phyloP scores from a whole-genome alignment of 2,888 invertebrate species.

The Ptilodon capucinus region DNA sequence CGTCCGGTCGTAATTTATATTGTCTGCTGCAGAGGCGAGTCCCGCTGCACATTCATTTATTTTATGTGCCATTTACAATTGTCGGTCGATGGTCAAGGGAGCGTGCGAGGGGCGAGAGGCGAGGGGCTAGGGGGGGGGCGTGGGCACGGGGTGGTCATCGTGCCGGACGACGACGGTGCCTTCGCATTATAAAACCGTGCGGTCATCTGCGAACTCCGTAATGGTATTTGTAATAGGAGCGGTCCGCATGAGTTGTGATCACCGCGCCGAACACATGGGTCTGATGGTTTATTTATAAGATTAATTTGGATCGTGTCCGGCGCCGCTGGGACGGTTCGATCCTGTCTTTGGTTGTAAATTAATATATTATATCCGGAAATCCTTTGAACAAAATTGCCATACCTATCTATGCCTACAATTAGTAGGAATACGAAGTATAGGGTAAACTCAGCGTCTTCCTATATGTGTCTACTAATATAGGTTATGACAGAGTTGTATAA shows the following conservation, averaged over 20 bases:
- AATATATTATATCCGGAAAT: conserved; percentile 16
- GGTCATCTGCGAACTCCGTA: conserved; percentile 81
- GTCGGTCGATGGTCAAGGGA: conserved; percentile 84
- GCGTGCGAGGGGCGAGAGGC: conserved; percentile 56
- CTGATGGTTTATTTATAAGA: conserved; percentile 72
- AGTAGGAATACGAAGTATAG: no score
- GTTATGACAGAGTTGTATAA: no score
- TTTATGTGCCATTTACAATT: conserved; percentile 84
- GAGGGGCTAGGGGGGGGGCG: conserved; percentile 45
- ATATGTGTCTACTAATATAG: no score
- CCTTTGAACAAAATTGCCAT: background rate
- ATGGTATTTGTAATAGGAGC: conserved; percentile 79
- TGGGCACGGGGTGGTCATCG: conserved; percentile 42
- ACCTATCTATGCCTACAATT: background rate
- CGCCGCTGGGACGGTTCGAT: conserved; percentile 20
- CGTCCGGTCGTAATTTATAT: conserved; percentile 84
- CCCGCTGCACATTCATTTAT: conserved; percentile 84
- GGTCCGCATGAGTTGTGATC: conserved; percentile 71
- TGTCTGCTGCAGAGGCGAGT: conserved; percentile 83
- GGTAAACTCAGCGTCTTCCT: no score
- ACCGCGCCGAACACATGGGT: conserved; percentile 62
- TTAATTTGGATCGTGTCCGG: conserved; percentile 51
- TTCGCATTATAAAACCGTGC: conserved; percentile 83
- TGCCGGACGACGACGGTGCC: conserved; percentile 66
- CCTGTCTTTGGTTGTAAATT: conserved; percentile 13